Base-by-base conservation (phyloP, 1,140 invertebrate genomes). In the Ptiloglossa arizonensis region DNA sequence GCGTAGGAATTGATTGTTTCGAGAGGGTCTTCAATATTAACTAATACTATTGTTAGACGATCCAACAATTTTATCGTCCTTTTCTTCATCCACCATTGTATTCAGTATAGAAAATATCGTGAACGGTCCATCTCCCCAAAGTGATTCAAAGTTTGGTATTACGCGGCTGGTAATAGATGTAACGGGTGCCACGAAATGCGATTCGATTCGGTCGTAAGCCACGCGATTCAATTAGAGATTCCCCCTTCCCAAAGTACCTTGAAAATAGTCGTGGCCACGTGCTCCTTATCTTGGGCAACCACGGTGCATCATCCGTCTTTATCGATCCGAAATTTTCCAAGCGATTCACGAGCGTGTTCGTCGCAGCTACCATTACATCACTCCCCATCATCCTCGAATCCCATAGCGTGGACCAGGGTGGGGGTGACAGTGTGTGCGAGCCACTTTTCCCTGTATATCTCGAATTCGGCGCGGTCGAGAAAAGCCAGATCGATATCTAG, bases 401-500 rank as follows among this genome's bases (percentile, higher is more conserved):
- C 52, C 22, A 22, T n/a, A 27, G 41, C 29, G 46, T 27, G 44
- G 54, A 24, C 68, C n/a, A n/a, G 15, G 29, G 38, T 13, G 29
- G 52, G 63, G 8, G 46, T 17, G 24, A 29, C 17, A n/a, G 5
- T 48, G 17, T 13, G 54, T 35, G 35, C 22, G 29, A 22, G 17
- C 17, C 19, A 27, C 22, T 15, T 48, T 38, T 56, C 35, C 46
- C 17, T 19, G 38, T 44, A 38, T 46, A 57, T 46, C 50, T 22
- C 44, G 70, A 54, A 44, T 80, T 75, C 27, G 48, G 35, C 17
- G 72, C 17, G 76, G 59, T 13, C 27, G 74, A 72, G 83, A 86
- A 78, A 81, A 74, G 64, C 22, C 64, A 70, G 85, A 86, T 86
- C 85, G 74, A 86, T 86, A 86, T 86, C 77, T 57, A 29, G 27